A percentile compares a stretch with the other conserved stretches of the same genome.
phyloP scores from a whole-genome alignment of 2,888 invertebrate genomes.

The Dorcus hopei region DNA sequence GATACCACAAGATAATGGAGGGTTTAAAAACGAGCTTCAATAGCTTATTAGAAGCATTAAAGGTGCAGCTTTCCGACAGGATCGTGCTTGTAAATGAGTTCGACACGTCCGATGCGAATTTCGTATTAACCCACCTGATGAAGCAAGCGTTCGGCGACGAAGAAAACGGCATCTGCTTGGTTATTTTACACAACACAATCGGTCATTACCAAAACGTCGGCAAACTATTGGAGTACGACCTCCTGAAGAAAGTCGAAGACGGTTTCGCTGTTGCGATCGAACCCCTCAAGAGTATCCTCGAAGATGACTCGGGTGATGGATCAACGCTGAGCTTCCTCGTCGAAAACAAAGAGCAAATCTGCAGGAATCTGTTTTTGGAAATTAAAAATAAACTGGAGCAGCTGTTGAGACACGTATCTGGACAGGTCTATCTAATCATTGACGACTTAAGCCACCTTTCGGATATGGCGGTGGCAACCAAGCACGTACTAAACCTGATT shows the following conservation, averaged over 20 bases:
- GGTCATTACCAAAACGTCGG: conserved; percentile 73
- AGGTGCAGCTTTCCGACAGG: conserved; percentile 60
- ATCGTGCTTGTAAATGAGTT: conserved; percentile 68
- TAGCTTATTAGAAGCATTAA: conserved; percentile 60
- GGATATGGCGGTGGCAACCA: conserved; percentile 59
- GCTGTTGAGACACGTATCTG: conserved; percentile 18
- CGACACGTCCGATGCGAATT: conserved; percentile 68
- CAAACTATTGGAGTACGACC: conserved; percentile 69
- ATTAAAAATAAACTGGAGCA: conserved; percentile 18
- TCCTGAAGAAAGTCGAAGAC: conserved; percentile 53
- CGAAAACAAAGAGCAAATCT: neutral
- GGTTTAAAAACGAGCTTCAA: neutral
- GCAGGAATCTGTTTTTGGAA: neutral
- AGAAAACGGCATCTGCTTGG: conserved; percentile 58
- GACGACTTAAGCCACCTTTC: conserved; percentile 72
- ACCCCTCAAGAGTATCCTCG: conserved; percentile 51
- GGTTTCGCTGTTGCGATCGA: conserved; percentile 55
- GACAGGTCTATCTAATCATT: conserved; percentile 54
- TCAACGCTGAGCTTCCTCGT: neutral
- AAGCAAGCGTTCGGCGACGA: conserved; percentile 64
- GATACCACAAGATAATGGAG: neutral
- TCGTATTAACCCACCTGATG: conserved; percentile 65
- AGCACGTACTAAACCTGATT: conserved; percentile 54
- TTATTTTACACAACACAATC: conserved; percentile 68
- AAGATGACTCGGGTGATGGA: conserved; percentile 39